These are phyloP conservation scores for Tachina grossa DNA, from an alignment of 2,888 invertebrate genomes.

Conservation along the genomic window DNA sequence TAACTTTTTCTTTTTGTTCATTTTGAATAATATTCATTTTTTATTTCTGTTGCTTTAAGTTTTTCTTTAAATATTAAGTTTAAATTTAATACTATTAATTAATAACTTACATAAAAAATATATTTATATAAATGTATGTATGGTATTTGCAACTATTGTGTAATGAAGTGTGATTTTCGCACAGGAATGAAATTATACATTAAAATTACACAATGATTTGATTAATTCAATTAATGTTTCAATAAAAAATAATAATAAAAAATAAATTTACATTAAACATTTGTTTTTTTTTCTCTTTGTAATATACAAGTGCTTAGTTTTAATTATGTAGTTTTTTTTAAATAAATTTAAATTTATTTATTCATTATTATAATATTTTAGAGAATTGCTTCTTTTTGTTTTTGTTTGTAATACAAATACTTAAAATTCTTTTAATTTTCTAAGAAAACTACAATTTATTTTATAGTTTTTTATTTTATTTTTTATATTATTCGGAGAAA, in stretches of 20 bases:
- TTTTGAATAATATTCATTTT: constrained; percentile 55
- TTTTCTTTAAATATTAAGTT: constrained; percentile 62
- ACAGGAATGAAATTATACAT: constrained; percentile 24
- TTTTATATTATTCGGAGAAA: constrained; percentile 34
- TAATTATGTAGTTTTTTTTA: neutral
- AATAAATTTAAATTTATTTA: constrained; percentile 30
- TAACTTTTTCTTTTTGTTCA: constrained; percentile 70
- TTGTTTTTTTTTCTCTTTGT: constrained; percentile 22
- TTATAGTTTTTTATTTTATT: neutral
- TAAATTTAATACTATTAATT: constrained; percentile 68
- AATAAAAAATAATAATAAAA: constrained; percentile 56
- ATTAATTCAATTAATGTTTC: constrained; percentile 40
- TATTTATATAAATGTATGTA: constrained; percentile 38
- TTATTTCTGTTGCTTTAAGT: constrained; percentile 30
- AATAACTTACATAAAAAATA: constrained; percentile 70
- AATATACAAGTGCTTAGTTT: constrained; percentile 63
- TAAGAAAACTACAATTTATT: constrained; percentile 62
- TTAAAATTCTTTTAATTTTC: constrained; percentile 64
- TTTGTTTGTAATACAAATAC: constrained; percentile 45
- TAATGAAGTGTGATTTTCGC: constrained; percentile 11
- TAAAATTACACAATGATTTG: constrained; percentile 38
- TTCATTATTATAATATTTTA: constrained; percentile 13
- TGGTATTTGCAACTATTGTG: constrained; percentile 35
- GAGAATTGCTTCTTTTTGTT: constrained; percentile 27
- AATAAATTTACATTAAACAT: constrained; percentile 64